Base-by-base conservation (phyloP, 92 coral and sea anemone species). In the Epizoanthus stellaris region DNA sequence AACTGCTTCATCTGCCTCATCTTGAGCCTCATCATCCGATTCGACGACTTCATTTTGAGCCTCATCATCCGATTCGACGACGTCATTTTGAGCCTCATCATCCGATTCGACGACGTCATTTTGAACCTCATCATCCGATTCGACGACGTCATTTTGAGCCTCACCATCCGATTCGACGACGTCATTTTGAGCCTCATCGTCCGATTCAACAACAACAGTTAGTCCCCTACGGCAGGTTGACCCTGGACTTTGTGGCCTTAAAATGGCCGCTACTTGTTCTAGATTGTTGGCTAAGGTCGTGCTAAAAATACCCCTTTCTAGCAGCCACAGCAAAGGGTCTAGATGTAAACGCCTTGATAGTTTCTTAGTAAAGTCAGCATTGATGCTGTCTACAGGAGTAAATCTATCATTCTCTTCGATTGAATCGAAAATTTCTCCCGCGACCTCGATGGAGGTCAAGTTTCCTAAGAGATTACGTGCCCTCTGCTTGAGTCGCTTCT, bases 381-480 rank as follows among this genome's bases (percentile, higher is more conserved):
- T 71, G 76, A 71, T 45, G 57, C 57, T 40, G 4, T 43, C 76
- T 40, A 43, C 59, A 43, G 57, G 20, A 4, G 34, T 43, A 13
- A 40, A 42, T 71, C 56, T 71, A 0, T 45, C 23, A 71, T 43
- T 43, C 6, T 43, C 59, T 43, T 43, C 76, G 57, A 71, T 14
- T 71, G 76, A 57, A 15, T 45, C 82, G 67, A 72, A 85, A 73
- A 73, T 74, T 75, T 85, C 16, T 39, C 17, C 60, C 25, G 88
- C 82, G 82, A 85, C 43, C 73, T 81, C 85, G 63, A 64, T 81
- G 42, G 85, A 81, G 58, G 75, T 65, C 60, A 81, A 49, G 59
- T 81, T 81, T 70, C 61, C 85, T 66, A 81, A 56, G 25, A 70
- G 69, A 16, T 19, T 9, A 9, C 19, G 69, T 77, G 75, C 89